These are phyloP conservation scores for Lepidochitona cinerea DNA, from an alignment of 2,888 invertebrate species.

Conservation along the genomic window DNA sequence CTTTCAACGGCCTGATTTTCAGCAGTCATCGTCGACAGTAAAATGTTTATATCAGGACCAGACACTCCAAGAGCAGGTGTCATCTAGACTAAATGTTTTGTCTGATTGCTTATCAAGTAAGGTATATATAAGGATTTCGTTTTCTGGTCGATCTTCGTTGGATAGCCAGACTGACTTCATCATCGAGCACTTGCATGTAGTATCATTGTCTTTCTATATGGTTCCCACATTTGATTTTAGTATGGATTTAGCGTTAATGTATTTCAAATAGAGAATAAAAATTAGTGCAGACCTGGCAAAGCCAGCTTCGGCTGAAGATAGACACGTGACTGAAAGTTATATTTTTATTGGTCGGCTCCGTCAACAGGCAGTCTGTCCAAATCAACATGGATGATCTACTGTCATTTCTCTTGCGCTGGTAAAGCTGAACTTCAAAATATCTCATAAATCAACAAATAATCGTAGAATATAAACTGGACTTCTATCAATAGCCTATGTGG, in stretches of 20 bases:
- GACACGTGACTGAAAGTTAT: too few species aligned
- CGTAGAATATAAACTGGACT: neutral
- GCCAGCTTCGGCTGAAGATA: neutral
- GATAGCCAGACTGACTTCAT: conserved; percentile 23
- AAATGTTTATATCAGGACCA: conserved; percentile 12
- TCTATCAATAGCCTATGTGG: too few species aligned
- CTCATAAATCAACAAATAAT: too few species aligned
- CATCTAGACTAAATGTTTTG: conserved; percentile 27
- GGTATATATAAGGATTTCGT: conserved; percentile 30
- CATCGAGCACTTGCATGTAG: neutral
- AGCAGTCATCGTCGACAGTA: conserved; percentile 31
- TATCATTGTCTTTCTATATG: neutral
- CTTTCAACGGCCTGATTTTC: conserved; percentile 7
- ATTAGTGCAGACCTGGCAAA: neutral
- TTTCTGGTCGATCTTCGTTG: conserved; percentile 12
- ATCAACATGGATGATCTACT: too few species aligned
- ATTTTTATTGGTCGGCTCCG: too few species aligned
- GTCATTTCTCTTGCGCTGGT: too few species aligned
- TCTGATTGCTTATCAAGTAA: conserved; percentile 37
- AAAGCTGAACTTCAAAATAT: too few species aligned
- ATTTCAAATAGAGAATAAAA: too few species aligned
- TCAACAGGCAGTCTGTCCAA: too few species aligned
- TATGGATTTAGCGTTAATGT: too few species aligned
- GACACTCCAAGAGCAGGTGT: conserved; percentile 18
- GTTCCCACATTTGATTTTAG: neutral